Evolutionary conservation across 2,888 invertebrate genomes (phyloP).

Genomic region (Dyspetes luteomarginatus): DNA sequence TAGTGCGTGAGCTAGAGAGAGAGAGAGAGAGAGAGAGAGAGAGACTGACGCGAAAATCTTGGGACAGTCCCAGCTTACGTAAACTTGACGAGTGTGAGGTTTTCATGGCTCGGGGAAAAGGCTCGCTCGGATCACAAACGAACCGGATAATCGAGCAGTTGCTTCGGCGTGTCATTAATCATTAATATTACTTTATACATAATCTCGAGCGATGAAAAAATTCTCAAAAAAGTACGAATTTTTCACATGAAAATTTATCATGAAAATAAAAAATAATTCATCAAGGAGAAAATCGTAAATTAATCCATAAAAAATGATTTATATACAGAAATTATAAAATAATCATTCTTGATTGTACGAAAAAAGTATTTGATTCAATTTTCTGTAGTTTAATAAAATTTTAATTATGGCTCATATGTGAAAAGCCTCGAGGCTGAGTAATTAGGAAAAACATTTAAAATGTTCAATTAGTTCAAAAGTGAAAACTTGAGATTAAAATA

Average conservation of each 20-base stretch:
- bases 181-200: constrained; percentile 17
- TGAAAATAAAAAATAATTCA: neutral
- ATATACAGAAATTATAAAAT: too few relatives aligned
- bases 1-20: neutral
- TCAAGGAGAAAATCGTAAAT: neutral
- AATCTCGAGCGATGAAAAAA: neutral
- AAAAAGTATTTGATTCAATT: too few relatives aligned
- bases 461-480: too few relatives aligned
- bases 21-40: neutral
- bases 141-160: constrained; percentile 8
- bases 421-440: too few relatives aligned
- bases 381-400: too few relatives aligned
- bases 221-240: neutral
- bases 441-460: too few relatives aligned
- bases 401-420: too few relatives aligned
- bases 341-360: too few relatives aligned
- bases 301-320: neutral
- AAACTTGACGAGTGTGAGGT: constrained; percentile 25
- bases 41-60: constrained; percentile 36
- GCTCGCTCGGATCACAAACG: neutral
- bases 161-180: neutral
- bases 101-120: neutral
- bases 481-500: too few relatives aligned
- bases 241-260: neutral
- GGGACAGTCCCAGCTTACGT: constrained; percentile 57